phyloP scores from a whole-genome alignment of 2,888 invertebrate genomes.

The Sesia bembeciformis region DNA sequence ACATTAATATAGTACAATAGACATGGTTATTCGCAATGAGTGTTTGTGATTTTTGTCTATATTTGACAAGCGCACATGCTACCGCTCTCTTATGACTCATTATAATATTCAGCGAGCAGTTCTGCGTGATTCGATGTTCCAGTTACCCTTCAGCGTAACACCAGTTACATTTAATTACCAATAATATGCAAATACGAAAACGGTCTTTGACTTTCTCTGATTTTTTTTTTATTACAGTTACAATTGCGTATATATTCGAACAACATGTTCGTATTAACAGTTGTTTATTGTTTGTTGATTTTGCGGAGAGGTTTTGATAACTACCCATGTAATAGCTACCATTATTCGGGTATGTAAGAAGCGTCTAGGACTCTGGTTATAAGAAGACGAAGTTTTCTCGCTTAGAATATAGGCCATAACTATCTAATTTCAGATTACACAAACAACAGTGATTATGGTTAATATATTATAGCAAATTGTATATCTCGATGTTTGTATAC shows the following conservation, averaged over 20 bases:
- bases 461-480: constrained; percentile 5
- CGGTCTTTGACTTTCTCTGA: too few species aligned
- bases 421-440: constrained; percentile 24
- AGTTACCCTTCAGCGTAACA: constrained; percentile 16
- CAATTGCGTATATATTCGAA: too few species aligned
- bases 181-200: constrained; percentile 33
- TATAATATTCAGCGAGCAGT: constrained; percentile 11
- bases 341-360: background rate
- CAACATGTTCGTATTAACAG: too few species aligned
- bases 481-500: background rate
- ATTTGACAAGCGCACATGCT: too few species aligned
- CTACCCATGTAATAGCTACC: too few species aligned
- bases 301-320: too few species aligned
- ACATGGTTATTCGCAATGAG: too few species aligned
- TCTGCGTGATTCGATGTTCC: constrained; percentile 20
- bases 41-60: too few species aligned
- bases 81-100: too few species aligned
- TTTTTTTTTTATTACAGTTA: too few species aligned
- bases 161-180: constrained; percentile 26
- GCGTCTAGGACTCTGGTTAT: background rate
- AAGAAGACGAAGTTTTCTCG: constrained; percentile 20
- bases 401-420: constrained; percentile 22
- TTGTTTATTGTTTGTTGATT: too few species aligned
- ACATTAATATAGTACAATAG: too few species aligned
- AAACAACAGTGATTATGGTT: constrained; percentile 33